Percentiles rank a stretch among this genome's conserved stretches.
Conservation (phyloP, 2,797 vertebrate genomes). For the Enteromius unitaeniatus region DNA sequence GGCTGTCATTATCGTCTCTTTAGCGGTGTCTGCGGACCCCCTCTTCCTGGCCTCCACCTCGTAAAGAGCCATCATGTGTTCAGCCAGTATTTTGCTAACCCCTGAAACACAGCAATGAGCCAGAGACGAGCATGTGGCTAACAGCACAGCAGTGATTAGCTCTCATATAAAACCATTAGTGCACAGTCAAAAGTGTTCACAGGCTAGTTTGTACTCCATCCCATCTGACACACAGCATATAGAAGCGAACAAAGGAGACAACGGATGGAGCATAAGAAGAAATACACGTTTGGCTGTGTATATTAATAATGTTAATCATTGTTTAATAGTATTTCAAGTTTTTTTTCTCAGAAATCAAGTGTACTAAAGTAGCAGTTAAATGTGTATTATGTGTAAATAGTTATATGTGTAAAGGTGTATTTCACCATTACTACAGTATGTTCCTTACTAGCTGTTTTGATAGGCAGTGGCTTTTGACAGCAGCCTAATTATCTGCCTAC, state of each 20-base stretch:
- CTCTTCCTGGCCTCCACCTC: slow-evolving; percentile 78
- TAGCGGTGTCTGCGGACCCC: slow-evolving; percentile 84
- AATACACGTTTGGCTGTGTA: not conserved
- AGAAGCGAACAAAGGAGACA: slow-evolving; percentile 8
- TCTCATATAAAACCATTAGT: slow-evolving; percentile 74
- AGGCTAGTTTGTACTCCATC: slow-evolving; percentile 60
- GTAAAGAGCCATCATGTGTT: slow-evolving; percentile 98
- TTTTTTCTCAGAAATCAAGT: not conserved
- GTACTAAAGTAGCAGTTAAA: not conserved
- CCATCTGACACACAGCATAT: slow-evolving; percentile 62
- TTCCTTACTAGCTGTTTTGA: slow-evolving; percentile 12
- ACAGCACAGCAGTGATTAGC: slow-evolving; percentile 78
- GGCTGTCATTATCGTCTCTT: slow-evolving; percentile 99
- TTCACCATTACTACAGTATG: not conserved
- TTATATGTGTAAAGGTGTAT: not conserved
- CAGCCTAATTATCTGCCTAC: not conserved
- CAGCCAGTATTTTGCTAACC: slow-evolving; percentile 91
- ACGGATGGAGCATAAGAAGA: not conserved
- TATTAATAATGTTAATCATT: not conserved
- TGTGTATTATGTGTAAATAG: too few species aligned
- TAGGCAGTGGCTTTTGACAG: slow-evolving; percentile 28
- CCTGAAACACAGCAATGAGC: slow-evolving; percentile 79
- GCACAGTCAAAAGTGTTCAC: slow-evolving; percentile 56
- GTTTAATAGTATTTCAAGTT: not conserved
- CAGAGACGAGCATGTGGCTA: slow-evolving; percentile 74